These are phyloP conservation scores for Orgyia antiqua DNA, from an alignment of 2,888 invertebrate species.

Conservation along the genomic window DNA sequence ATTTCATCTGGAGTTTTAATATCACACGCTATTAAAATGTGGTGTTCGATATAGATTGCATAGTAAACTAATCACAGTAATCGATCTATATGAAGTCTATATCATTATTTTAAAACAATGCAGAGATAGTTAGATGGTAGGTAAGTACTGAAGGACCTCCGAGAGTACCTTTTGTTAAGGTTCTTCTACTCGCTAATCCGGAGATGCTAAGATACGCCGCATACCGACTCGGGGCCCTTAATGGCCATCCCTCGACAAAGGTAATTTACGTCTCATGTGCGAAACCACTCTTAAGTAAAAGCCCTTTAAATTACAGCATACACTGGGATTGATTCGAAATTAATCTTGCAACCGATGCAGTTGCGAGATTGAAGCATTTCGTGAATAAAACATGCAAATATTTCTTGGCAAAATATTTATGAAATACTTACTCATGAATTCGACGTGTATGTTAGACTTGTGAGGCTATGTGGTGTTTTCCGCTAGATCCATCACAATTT, in stretches of 20 bases:
- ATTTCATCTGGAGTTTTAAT: slow-evolving; percentile 13
- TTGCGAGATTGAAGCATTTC: slow-evolving; percentile 42
- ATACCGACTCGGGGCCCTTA: slow-evolving; percentile 65
- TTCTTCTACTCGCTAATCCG: slow-evolving; percentile 66
- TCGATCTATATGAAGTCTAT: slow-evolving; percentile 18
- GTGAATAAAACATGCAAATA: slow-evolving; percentile 23
- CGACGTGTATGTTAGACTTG: no score
- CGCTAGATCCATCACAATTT: no score
- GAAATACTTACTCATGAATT: no score
- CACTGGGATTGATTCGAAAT: slow-evolving; percentile 68
- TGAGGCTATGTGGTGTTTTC: no score
- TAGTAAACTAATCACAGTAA: slow-evolving; percentile 13
- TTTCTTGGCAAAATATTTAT: slow-evolving; percentile 15
- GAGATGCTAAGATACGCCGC: slow-evolving; percentile 69
- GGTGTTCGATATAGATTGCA: neutral
- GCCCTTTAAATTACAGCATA: slow-evolving; percentile 70
- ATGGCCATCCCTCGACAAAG: slow-evolving; percentile 63
- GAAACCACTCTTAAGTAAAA: slow-evolving; percentile 74
- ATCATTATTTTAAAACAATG: slow-evolving; percentile 42
- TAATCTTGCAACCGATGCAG: slow-evolving; percentile 53
- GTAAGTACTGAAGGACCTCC: slow-evolving; percentile 63
- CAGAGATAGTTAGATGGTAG: slow-evolving; percentile 43
- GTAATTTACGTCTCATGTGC: slow-evolving; percentile 76
- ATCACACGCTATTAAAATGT: neutral
- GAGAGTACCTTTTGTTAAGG: slow-evolving; percentile 65